Percentiles rank a stretch among this genome's conserved stretches.
Evolutionary conservation across 2,888 invertebrate species (phyloP).

Genomic region (Amblyjoppa fuscipennis): DNA sequence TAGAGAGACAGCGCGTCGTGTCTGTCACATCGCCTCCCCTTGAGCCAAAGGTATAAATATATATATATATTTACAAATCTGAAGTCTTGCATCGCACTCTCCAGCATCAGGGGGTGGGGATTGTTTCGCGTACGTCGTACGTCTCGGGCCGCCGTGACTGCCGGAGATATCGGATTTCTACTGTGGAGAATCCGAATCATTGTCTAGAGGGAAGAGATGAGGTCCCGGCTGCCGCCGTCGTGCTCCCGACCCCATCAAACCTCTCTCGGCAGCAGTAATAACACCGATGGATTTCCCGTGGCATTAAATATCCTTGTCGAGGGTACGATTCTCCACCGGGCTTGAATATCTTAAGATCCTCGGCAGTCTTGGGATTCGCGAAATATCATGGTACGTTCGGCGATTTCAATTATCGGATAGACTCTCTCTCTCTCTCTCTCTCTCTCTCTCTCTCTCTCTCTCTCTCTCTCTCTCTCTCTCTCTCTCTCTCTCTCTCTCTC

Average conservation of each 20-base stretch:
- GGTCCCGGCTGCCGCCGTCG: slow-evolving; percentile 21
- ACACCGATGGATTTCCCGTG: slow-evolving; percentile 67
- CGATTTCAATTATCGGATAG: slow-evolving; percentile 30
- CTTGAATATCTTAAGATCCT: slow-evolving; percentile 11
- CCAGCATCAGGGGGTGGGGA: slow-evolving; percentile 8
- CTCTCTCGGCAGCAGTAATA: slow-evolving; percentile 65
- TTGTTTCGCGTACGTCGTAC: slow-evolving; percentile 47
- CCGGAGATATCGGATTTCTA: slow-evolving; percentile 70
- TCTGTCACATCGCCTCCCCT: slow-evolving; percentile 30
- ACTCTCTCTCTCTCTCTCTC: not conserved
- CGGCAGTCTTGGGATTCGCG: slow-evolving; percentile 19
- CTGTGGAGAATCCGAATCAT: slow-evolving; percentile 67
- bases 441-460: too few species aligned
- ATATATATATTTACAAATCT: slow-evolving; percentile 12
- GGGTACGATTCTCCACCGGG: slow-evolving; percentile 13
- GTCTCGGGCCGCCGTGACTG: slow-evolving; percentile 66
- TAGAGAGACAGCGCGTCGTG: slow-evolving; percentile 39
- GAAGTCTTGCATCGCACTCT: slow-evolving; percentile 23
- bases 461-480: not conserved
- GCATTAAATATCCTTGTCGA: slow-evolving; percentile 68
- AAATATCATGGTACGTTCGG: slow-evolving; percentile 25
- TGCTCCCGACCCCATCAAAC: slow-evolving; percentile 47
- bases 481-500: not conserved
- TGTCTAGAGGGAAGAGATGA: slow-evolving; percentile 61
- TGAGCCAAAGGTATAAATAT: not conserved